Base-by-base conservation (phyloP, 2,888 invertebrate species). In the Notocelia uddmanniana region DNA sequence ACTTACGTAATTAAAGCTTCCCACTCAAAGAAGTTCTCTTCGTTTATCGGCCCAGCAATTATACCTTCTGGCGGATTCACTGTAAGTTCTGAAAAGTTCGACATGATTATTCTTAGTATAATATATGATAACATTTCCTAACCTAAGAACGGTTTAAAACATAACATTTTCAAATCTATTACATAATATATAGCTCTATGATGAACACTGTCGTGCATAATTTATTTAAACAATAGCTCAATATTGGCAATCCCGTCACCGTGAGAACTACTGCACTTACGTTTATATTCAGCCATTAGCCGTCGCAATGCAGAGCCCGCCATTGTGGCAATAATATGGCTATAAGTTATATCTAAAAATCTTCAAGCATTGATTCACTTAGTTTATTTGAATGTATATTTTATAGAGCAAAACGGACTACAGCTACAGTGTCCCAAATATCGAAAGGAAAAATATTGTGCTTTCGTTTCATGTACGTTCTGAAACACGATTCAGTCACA, bases 1-100 rank as follows among this genome's bases (percentile, higher is more conserved):
- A 82, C 92, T 85, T 85, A 93, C 93, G 98, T 98, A 80, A 99
- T 99, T 23, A 99, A 91, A 15, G 99, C 99, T 93, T 99, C 99
- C 99, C 99, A 99, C 95, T 99, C 99, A 91, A 99, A 99, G 89
- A 99, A 99, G 87, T 99, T 99, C 85, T 99, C 99, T 94, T 99
- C 99, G 86, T 98, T 98, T 68, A 98, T 96, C 31, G 99, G 99
- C 0, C 99, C 99, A 74, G 99, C 99, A 75, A 99, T 97, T 73
- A 99, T 99, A 59, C 99, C 99, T 94, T 99, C 98, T 18, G 99
- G 99, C 68, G 99, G 99, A 93, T 99, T 99, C 76, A 98, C 90
- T 45, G 98, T 99, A 76, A 99, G 91, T 90, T 99, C 93, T 93
- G 97, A 95, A 92, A 31, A 78, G 10, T 31, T 50, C 2, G 3